A percentile compares a stretch with the other conserved stretches of the same genome.
These are phyloP conservation scores for Trichogramma evanescens DNA, from an alignment of 2,888 invertebrate genomes.

Conservation along the genomic window DNA sequence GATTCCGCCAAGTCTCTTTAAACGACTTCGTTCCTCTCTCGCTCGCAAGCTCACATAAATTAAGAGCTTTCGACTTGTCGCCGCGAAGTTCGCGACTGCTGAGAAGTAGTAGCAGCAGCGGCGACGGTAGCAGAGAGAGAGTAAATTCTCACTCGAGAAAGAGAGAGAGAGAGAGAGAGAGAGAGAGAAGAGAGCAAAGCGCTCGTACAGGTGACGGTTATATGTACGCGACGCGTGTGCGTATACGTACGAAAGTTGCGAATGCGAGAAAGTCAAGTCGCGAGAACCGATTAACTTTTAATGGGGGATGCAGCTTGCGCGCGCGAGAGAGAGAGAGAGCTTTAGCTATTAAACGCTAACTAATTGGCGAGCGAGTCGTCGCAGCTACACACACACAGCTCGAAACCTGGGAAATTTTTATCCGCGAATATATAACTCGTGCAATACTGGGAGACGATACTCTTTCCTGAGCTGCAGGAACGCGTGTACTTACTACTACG, in stretches of 20 bases:
- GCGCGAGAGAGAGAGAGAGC: background rate
- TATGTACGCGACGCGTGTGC: background rate
- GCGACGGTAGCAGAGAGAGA: background rate
- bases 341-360: no score
- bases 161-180: no score
- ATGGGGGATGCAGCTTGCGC: background rate
- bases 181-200: no score
- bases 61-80: slow-evolving; percentile 11
- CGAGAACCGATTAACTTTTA: slow-evolving; percentile 7
- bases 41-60: slow-evolving; percentile 8
- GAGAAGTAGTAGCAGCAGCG: background rate
- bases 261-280: no score
- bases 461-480: no score
- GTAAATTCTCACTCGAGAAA: background rate
- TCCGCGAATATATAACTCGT: no score
- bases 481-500: no score
- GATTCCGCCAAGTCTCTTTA: background rate
- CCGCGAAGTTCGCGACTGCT: slow-evolving; percentile 4
- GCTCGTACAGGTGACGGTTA: no score
- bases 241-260: background rate
- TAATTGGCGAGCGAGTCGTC: no score
- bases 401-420: no score
- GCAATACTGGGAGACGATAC: no score
- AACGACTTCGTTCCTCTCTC: background rate
- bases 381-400: no score